Conservation (phyloP, 2,797 vertebrate genomes). For the Octomys mimax region DNA sequence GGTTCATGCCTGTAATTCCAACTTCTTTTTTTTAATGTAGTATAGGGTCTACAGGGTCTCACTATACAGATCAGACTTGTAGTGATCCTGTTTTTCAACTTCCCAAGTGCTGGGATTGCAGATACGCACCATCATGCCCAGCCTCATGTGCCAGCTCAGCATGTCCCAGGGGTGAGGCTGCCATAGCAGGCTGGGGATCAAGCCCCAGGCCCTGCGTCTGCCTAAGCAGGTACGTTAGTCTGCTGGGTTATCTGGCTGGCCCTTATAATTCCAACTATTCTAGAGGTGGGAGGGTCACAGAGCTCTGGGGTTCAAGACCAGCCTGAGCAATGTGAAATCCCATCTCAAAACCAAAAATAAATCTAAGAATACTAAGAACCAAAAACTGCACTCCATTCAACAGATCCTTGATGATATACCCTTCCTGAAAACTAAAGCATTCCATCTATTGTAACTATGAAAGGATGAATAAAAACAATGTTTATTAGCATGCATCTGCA, state of each 20-base stretch:
- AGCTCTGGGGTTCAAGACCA: background rate
- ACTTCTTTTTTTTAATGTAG: too few species aligned
- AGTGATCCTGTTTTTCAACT: too few species aligned
- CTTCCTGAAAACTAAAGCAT: slow-evolving; percentile 21
- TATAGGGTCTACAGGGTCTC: too few species aligned
- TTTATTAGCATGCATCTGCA: background rate
- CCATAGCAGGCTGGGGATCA: too few species aligned
- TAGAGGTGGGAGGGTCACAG: background rate
- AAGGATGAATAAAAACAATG: background rate
- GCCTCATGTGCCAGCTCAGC: too few species aligned
- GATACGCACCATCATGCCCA: too few species aligned
- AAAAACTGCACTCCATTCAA: slow-evolving; percentile 37
- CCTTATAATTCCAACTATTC: background rate
- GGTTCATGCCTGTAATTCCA: background rate
- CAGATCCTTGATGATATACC: background rate
- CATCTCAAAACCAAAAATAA: background rate
- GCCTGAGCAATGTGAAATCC: background rate
- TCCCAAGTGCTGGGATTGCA: too few species aligned
- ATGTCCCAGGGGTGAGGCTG: too few species aligned
- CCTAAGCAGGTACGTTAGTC: too few species aligned
- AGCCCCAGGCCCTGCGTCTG: too few species aligned
- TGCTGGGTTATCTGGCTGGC: too few species aligned
- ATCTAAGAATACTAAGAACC: background rate
- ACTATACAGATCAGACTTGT: too few species aligned
- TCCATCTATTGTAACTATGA: background rate